These are phyloP conservation scores for Eupristina koningsbergeri DNA, from an alignment of 1,140 invertebrate genomes.

Conservation along the genomic window DNA sequence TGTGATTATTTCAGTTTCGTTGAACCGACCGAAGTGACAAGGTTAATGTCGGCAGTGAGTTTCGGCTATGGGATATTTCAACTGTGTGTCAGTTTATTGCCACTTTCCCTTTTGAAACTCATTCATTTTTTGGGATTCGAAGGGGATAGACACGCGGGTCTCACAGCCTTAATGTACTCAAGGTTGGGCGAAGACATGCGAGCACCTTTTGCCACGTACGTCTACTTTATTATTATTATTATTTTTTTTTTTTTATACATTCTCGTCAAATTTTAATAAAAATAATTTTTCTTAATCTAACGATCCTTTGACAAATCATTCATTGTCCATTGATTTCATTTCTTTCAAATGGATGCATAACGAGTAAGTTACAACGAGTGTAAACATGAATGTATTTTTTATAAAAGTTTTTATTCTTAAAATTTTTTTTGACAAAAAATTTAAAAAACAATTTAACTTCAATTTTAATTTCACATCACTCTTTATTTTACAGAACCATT, in stretches of 20 bases:
- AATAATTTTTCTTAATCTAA: not conserved
- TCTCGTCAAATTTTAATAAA: not conserved
- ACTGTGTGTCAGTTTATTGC: constrained; percentile 80
- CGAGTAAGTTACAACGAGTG: too few relatives aligned
- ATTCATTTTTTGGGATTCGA: constrained; percentile 83
- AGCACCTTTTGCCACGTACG: constrained; percentile 81
- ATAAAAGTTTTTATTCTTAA: too few relatives aligned
- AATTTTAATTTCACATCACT: too few relatives aligned
- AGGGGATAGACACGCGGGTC: constrained; percentile 77
- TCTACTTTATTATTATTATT: constrained; percentile 42
- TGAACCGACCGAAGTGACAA: constrained; percentile 73
- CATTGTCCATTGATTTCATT: too few relatives aligned
- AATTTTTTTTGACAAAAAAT: too few relatives aligned
- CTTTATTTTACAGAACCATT: too few relatives aligned
- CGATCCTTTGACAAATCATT: too few relatives aligned
- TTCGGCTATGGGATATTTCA: constrained; percentile 85
- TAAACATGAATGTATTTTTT: too few relatives aligned
- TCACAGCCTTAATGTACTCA: constrained; percentile 79
- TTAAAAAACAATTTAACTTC: too few relatives aligned
- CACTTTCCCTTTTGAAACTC: constrained; percentile 79
- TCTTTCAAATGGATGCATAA: too few relatives aligned
- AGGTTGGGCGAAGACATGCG: constrained; percentile 81
- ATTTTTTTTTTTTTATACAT: not conserved
- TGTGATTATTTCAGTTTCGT: constrained; percentile 60
- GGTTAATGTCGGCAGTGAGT: constrained; percentile 81